A percentile compares a stretch with the other conserved stretches of the same genome.
These are phyloP conservation scores for Trialeurodes vaporariorum DNA, from an alignment of 1,140 invertebrate species.

Conservation along the genomic window DNA sequence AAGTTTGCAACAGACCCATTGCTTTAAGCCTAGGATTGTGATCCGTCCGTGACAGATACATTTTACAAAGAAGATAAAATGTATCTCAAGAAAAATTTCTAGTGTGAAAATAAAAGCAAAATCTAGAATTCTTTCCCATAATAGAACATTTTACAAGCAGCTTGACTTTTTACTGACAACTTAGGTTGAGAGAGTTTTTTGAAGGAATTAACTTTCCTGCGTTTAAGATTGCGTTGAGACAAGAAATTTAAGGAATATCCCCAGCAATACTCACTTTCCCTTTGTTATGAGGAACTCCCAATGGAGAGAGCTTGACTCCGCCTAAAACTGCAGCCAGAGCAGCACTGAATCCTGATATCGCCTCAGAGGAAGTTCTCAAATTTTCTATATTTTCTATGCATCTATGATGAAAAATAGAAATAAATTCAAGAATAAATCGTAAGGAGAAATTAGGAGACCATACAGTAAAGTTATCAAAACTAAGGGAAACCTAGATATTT, in stretches of 20 bases:
- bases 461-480: no score
- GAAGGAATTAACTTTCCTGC: no score
- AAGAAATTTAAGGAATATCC: no score
- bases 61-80: no score
- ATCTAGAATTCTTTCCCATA: not conserved
- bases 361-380: constrained; percentile 82
- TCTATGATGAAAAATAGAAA: no score
- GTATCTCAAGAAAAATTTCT: not conserved
- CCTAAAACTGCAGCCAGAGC: constrained; percentile 88
- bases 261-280: constrained; percentile 68
- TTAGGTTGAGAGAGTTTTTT: constrained; percentile 5
- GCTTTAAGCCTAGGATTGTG: no score
- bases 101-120: not conserved
- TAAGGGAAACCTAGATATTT: no score
- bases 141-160: not conserved
- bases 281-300: constrained; percentile 92
- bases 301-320: constrained; percentile 74
- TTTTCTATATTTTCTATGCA: constrained; percentile 78
- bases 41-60: no score
- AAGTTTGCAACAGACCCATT: no score
- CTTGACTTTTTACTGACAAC: constrained; percentile 9
- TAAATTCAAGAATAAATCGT: no score
- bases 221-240: no score
- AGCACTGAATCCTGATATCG: constrained; percentile 85
- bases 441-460: no score